Percentiles rank a stretch among this genome's conserved stretches.
Evolutionary conservation across 2,113 vertebrate genomes (phyloP).

Genomic region (Poicephalus meyeri): DNA sequence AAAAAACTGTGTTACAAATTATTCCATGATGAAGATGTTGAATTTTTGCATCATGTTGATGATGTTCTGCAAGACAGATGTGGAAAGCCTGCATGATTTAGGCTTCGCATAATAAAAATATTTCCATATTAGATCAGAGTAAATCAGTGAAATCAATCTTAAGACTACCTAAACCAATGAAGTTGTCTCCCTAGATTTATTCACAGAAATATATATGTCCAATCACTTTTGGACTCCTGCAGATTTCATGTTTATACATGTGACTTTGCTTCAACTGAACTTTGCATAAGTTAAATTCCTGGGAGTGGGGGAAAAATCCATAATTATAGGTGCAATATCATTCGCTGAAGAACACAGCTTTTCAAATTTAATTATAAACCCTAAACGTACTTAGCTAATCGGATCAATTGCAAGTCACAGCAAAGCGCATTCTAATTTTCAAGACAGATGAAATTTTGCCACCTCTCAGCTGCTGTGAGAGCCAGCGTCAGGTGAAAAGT

Average conservation of each 20-base stretch:
- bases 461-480: constrained; percentile 57
- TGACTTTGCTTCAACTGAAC: constrained; percentile 2
- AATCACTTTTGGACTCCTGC: background rate
- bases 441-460: constrained; percentile 67
- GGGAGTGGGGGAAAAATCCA: background rate
- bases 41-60: background rate
- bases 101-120: background rate
- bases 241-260: background rate
- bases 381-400: constrained; percentile 54
- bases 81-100: background rate
- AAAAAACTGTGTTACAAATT: background rate
- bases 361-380: constrained; percentile 59
- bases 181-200: background rate
- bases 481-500: constrained; percentile 40
- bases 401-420: constrained; percentile 67
- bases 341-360: background rate
- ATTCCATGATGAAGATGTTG: background rate
- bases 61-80: background rate
- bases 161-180: background rate
- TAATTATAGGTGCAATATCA: constrained; percentile 34
- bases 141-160: background rate
- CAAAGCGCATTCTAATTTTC: constrained; percentile 70
- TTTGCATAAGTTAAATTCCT: background rate
- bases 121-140: background rate
- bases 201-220: background rate